A percentile compares a stretch with the other conserved stretches of the same genome.
Conservation (phyloP, 2,113 vertebrate genomes). For the Brachyistius frenatus region DNA sequence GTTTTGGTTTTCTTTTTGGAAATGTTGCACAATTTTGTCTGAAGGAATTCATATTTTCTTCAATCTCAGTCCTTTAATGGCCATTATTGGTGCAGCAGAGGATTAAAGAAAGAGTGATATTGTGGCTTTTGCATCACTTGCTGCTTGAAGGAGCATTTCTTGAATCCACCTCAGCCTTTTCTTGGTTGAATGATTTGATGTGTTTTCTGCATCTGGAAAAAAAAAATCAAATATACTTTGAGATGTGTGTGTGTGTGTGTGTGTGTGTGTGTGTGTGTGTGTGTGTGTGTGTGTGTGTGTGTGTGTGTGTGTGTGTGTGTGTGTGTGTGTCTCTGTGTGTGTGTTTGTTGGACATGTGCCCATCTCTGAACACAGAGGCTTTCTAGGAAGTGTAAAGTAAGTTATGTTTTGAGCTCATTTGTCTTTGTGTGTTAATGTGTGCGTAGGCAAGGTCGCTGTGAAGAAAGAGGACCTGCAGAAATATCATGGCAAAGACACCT, state of each 20-base stretch:
- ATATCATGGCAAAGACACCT: constrained; percentile 97
- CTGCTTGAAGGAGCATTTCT: not conserved
- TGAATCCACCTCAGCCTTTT: not conserved
- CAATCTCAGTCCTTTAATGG: not conserved
- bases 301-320: constrained; percentile 38
- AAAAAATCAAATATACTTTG: not conserved
- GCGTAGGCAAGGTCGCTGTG: constrained; percentile 94
- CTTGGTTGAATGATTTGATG: not conserved
- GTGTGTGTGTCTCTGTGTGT: constrained; percentile 23
- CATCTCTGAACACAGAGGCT: constrained; percentile 6
- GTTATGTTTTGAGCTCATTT: constrained; percentile 38
- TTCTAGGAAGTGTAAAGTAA: constrained; percentile 9
- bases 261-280: constrained; percentile 48
- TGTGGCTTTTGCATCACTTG: not conserved
- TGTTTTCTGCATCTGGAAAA: not conserved
- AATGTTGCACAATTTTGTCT: not conserved
- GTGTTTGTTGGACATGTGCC: too few relatives aligned
- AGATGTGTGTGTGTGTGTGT: not conserved
- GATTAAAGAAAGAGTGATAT: too few relatives aligned
- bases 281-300: not conserved
- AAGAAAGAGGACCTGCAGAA: constrained; percentile 97
- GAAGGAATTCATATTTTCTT: not conserved
- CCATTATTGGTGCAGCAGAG: too few relatives aligned
- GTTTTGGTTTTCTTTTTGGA: not conserved
- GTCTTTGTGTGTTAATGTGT: constrained; percentile 50